Percentiles rank a stretch among this genome's conserved stretches.
phyloP scores from a whole-genome alignment of 2,888 invertebrate species.

The Tridacna gigas region DNA sequence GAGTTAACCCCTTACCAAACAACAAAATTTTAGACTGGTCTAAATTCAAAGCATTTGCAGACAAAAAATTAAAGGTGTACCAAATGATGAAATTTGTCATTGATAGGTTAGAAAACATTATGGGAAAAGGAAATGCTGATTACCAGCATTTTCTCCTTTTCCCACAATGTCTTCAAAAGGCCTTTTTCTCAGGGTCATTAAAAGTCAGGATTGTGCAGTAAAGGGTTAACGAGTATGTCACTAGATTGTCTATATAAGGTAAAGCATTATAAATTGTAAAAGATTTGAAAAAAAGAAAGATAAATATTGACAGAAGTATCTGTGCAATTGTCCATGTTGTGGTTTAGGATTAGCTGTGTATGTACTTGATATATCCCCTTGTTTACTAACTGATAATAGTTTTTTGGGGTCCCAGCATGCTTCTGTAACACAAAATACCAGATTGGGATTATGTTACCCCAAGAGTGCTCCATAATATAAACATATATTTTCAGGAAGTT shows the following conservation, averaged over 20 bases:
- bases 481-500: too few species aligned
- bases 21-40: too few species aligned
- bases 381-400: background rate
- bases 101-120: background rate
- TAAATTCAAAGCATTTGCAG: too few species aligned
- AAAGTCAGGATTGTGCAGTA: background rate
- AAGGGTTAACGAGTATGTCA: background rate
- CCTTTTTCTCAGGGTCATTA: background rate
- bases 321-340: conserved; percentile 17
- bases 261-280: background rate
- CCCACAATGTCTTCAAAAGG: background rate
- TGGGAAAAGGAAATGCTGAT: background rate
- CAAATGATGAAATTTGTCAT: too few species aligned
- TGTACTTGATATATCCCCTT: background rate
- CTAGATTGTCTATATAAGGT: background rate
- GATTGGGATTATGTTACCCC: too few species aligned
- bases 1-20: too few species aligned
- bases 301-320: conserved; percentile 19
- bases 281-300: conserved; percentile 16
- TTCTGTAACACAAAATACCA: too few species aligned
- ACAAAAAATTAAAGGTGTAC: too few species aligned
- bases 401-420: too few species aligned
- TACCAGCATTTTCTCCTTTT: background rate
- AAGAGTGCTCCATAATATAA: too few species aligned
- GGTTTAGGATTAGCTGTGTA: conserved; percentile 10